Conservation (phyloP, 2,888 invertebrate species). For the Perizoma affinitatum region DNA sequence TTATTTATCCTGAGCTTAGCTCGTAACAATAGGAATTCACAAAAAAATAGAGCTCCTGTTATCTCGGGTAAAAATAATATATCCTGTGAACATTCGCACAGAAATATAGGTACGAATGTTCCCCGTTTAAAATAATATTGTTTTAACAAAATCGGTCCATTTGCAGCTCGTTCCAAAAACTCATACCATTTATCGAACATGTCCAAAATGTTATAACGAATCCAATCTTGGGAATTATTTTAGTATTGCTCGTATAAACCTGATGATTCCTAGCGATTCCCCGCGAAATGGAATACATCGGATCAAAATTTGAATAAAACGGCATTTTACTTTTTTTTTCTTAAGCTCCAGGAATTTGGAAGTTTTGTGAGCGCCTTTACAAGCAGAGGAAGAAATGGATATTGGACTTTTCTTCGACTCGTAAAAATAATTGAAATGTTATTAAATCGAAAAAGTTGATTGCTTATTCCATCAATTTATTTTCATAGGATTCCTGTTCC, state of each 20-base stretch:
- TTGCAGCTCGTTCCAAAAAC: too few relatives aligned
- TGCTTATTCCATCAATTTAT: neutral
- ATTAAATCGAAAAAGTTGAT: neutral
- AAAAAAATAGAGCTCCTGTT: too few relatives aligned
- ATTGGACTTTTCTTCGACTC: constrained; percentile 4
- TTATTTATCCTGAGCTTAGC: too few relatives aligned
- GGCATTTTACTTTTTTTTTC: constrained; percentile 48
- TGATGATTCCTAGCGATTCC: constrained; percentile 17
- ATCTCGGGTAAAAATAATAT: too few relatives aligned
- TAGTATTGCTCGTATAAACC: constrained; percentile 21
- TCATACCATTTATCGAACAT: too few relatives aligned
- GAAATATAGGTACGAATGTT: too few relatives aligned
- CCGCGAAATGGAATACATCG: constrained; percentile 46
- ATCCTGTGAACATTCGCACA: too few relatives aligned
- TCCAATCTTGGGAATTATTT: constrained; percentile 34
- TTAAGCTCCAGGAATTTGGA: constrained; percentile 10
- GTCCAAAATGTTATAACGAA: constrained; percentile 10
- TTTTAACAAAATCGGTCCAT: too few relatives aligned
- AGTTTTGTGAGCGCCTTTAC: constrained; percentile 8
- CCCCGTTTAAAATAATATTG: too few relatives aligned
- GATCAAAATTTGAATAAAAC: constrained; percentile 63
- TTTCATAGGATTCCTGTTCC: neutral
- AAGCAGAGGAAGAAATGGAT: constrained; percentile 9
- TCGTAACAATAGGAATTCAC: too few relatives aligned
- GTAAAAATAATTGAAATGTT: constrained; percentile 1